Base-by-base conservation (phyloP, 1,140 invertebrate genomes). In the Cepaea nemoralis region DNA sequence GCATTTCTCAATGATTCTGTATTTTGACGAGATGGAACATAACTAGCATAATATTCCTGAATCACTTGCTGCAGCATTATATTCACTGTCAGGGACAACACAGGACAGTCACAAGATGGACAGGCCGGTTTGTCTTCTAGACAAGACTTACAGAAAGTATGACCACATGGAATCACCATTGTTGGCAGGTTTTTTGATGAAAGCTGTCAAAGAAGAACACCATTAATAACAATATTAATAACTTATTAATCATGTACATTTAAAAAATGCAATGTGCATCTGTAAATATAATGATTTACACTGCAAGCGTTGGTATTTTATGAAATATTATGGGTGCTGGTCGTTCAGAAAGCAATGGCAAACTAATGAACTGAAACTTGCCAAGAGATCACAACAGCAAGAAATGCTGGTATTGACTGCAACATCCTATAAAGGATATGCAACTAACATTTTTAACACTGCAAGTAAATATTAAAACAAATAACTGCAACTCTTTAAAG, bases 31-130 rank as follows among this genome's bases (percentile, higher is more conserved):
- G 42, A 35, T 31, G 74, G 27, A 37, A 16, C 50, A 27, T 24
- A 6, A 35, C 45, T 12, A 50, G 63, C 27, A 22, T 87, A 81
- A 74, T 85, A 87, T 70, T 86, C 86, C 39, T 87, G 83, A 76
- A 88, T 87, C 55, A 88, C 87, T 66, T 88, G 87, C 67, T 87
- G 82, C 27, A 88, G 82, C 85, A 88, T 87, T 22, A 87, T 85
- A 66, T 88, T 88, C 37, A 84, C 80, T n/a, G 83, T 87, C 33
- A 84, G 82, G 19, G 85, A 85, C 16, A 74, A 50, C 3, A 86
- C 79, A 6, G 40, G 24, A 76, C 84, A 85, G 48, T 83, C 77
- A 78, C 87, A 88, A n/a, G 69, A 63, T 14, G 86, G 85, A 79
- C 87, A 88, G 75, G 77, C 55, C 33, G 74, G 39, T 45, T 82